A percentile compares a stretch with the other conserved stretches of the same genome.
Conservation (phyloP, 2,113 vertebrate species). For the Drymodes brunneopygia region DNA sequence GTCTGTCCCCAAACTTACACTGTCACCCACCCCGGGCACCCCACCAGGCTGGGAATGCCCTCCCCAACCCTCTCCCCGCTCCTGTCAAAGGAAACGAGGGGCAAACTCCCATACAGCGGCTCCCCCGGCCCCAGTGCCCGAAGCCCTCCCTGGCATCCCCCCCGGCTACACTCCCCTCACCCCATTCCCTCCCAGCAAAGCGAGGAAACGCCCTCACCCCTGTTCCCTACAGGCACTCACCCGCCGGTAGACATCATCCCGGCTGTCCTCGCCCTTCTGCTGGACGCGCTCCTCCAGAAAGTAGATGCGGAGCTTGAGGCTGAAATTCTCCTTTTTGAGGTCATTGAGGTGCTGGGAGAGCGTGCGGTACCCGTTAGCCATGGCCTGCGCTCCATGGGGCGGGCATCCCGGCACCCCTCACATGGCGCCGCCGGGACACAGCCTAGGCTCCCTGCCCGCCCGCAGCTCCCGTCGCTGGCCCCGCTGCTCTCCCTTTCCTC, state of each 20-base stretch:
- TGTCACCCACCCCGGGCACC: not conserved
- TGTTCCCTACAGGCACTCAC: conserved; percentile 67
- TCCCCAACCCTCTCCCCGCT: fast-evolving
- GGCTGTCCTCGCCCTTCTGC: conserved; percentile 86
- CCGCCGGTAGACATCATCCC: conserved; percentile 83
- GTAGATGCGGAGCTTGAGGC: conserved; percentile 96
- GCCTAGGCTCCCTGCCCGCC: not conserved
- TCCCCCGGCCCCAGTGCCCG: not conserved
- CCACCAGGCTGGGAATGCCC: fast-evolving
- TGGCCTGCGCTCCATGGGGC: conserved; percentile 71
- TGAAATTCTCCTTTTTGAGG: conserved; percentile 99
- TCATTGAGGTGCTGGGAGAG: conserved; percentile 97
- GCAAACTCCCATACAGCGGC: not conserved
- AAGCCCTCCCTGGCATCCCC: not conserved
- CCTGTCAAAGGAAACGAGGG: not conserved
- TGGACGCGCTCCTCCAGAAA: conserved; percentile 96
- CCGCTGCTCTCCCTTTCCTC: conserved; percentile 58
- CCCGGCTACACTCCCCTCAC: fast-evolving
- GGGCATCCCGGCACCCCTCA: conserved; percentile 70
- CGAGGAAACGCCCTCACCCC: not conserved
- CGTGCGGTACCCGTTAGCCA: conserved; percentile 94
- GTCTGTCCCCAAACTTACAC: not conserved
- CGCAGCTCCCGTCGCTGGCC: not conserved
- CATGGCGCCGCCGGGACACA: conserved; percentile 34
- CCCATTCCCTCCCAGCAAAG: not conserved